Conservation (phyloP, 2,888 invertebrate genomes). For the Harpagoxenus sublaevis region DNA sequence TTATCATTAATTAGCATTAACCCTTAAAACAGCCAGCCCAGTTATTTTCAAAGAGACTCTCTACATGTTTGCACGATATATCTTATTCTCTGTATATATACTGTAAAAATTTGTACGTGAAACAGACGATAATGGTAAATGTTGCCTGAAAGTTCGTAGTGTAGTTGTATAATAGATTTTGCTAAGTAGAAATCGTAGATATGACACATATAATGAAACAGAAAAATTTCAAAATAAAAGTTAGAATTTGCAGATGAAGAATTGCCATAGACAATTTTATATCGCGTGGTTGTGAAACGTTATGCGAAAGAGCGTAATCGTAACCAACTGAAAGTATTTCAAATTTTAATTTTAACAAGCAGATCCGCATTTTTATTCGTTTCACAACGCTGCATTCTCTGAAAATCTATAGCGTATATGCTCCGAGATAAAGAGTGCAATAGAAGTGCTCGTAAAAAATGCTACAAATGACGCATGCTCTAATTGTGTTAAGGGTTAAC, state of each 20-base stretch:
- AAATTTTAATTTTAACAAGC: slow-evolving; percentile 32
- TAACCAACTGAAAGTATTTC: neutral
- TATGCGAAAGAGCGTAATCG: slow-evolving; percentile 13
- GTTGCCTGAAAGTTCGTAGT: slow-evolving; percentile 51
- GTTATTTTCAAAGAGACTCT: slow-evolving; percentile 21
- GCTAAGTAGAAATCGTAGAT: slow-evolving; percentile 28
- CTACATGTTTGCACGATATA: slow-evolving; percentile 2
- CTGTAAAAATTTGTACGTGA: slow-evolving; percentile 51
- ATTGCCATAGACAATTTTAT: slow-evolving; percentile 53
- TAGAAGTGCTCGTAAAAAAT: slow-evolving; percentile 76
- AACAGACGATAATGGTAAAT: slow-evolving; percentile 53
- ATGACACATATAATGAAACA: slow-evolving; percentile 23
- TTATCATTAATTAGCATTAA: slow-evolving; percentile 66
- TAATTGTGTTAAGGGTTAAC: slow-evolving; percentile 82
- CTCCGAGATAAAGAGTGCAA: slow-evolving; percentile 74
- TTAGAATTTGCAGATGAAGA: slow-evolving; percentile 63
- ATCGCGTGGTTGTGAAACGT: slow-evolving; percentile 28
- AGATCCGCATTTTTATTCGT: slow-evolving; percentile 33
- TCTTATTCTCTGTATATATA: slow-evolving; percentile 49
- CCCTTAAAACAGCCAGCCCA: slow-evolving; percentile 69
- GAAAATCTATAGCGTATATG: slow-evolving; percentile 59
- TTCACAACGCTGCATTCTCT: slow-evolving; percentile 48
- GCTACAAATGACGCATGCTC: slow-evolving; percentile 82
- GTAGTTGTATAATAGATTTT: slow-evolving; percentile 46
- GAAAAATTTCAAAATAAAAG: slow-evolving; percentile 34